phyloP scores from a whole-genome alignment of 2,113 vertebrate species.

The Panthera leo region DNA sequence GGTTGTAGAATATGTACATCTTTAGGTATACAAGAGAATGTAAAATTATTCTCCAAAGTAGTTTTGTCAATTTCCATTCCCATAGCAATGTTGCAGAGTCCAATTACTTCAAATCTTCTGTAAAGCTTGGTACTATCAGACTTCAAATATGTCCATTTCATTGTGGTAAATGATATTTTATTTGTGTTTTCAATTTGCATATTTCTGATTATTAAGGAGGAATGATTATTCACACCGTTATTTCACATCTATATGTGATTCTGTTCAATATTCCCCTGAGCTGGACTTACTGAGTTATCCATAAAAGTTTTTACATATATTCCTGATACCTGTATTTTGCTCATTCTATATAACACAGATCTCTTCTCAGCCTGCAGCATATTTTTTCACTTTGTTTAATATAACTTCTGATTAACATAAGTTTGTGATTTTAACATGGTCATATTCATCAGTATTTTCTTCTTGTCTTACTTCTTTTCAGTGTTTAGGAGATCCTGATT shows the following conservation, averaged over 20 bases:
- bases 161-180: neutral
- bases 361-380: neutral
- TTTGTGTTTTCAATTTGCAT: neutral
- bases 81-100: neutral
- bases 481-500: neutral
- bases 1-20: neutral
- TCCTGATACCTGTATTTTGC: neutral
- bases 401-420: neutral
- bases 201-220: neutral
- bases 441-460: neutral
- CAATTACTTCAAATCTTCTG: neutral
- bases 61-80: neutral
- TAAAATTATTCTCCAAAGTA: neutral
- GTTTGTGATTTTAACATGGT: neutral
- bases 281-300: neutral
- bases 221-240: neutral
- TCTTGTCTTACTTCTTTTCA: neutral
- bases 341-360: neutral
- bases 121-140: neutral
- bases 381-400: neutral
- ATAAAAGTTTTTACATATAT: neutral
- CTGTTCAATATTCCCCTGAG: neutral
- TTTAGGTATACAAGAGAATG: neutral
- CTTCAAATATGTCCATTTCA: neutral
- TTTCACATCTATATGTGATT: neutral